Conservation (phyloP, 2,113 vertebrate genomes). For the Fregata magnificens region DNA sequence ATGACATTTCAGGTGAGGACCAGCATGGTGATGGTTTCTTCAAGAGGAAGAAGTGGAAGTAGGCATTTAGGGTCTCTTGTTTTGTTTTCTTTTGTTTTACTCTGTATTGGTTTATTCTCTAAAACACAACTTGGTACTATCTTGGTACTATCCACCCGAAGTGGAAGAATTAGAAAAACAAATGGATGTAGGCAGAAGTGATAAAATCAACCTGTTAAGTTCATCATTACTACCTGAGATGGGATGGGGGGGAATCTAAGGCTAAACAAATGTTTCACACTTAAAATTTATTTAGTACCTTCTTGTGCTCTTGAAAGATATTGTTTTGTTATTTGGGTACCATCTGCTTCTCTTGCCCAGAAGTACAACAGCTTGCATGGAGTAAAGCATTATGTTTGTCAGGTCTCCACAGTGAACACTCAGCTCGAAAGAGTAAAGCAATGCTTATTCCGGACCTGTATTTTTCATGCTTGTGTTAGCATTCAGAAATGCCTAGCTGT, state of each 20-base stretch:
- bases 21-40: background rate
- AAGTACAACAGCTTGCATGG: background rate
- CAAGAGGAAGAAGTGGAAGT: background rate
- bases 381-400: background rate
- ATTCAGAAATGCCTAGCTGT: conserved; percentile 2
- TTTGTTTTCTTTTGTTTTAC: background rate
- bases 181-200: background rate
- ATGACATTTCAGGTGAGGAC: background rate
- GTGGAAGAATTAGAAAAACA: too few species aligned
- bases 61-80: background rate
- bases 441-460: background rate
- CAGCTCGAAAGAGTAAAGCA: background rate
- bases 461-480: background rate
- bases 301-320: background rate
- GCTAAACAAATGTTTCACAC: background rate
- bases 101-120: background rate
- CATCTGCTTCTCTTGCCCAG: background rate
- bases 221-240: background rate
- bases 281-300: background rate
- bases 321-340: background rate
- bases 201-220: background rate
- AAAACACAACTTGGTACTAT: fast-evolving
- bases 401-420: background rate
- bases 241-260: background rate
- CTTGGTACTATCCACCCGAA: too few species aligned